Percentiles rank a stretch among this genome's conserved stretches.
Evolutionary conservation across 1,140 invertebrate genomes (phyloP).

Genomic region (Neocloeon triangulifer): DNA sequence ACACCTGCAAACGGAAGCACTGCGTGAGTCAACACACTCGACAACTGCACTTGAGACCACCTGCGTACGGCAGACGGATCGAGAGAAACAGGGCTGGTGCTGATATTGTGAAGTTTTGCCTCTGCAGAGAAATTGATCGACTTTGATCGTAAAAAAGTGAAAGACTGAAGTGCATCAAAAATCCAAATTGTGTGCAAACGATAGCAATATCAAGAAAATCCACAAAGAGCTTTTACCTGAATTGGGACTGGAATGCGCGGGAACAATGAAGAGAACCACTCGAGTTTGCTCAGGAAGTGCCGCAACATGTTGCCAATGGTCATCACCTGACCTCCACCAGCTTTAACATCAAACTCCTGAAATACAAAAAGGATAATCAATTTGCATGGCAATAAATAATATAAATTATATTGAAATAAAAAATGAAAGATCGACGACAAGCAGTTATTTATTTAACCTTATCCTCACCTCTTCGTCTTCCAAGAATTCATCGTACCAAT

Average conservation of each 20-base stretch:
- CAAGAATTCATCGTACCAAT: conserved; percentile 92
- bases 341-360: conserved; percentile 86
- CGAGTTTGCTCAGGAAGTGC: conserved; percentile 85
- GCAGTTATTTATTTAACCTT: neutral
- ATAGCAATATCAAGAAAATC: conserved; percentile 6
- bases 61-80: no score
- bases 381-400: neutral
- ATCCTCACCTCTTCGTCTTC: conserved; percentile 72
- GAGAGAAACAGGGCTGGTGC: no score
- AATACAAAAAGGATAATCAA: neutral
- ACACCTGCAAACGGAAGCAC: neutral
- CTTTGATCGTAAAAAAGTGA: conserved; percentile 3
- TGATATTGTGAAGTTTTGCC: neutral
- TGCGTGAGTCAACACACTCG: neutral
- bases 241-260: conserved; percentile 98
- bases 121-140: neutral
- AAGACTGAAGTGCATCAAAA: neutral
- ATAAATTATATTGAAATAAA: conserved; percentile 1
- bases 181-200: no score
- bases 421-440: neutral
- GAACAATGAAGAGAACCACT: conserved; percentile 96
- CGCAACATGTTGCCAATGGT: conserved; percentile 85
- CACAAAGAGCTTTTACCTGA: no score
- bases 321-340: conserved; percentile 84
- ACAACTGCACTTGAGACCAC: neutral